Base-by-base conservation (phyloP, 2,113 vertebrate species). In the Malaclemys terrapin region DNA sequence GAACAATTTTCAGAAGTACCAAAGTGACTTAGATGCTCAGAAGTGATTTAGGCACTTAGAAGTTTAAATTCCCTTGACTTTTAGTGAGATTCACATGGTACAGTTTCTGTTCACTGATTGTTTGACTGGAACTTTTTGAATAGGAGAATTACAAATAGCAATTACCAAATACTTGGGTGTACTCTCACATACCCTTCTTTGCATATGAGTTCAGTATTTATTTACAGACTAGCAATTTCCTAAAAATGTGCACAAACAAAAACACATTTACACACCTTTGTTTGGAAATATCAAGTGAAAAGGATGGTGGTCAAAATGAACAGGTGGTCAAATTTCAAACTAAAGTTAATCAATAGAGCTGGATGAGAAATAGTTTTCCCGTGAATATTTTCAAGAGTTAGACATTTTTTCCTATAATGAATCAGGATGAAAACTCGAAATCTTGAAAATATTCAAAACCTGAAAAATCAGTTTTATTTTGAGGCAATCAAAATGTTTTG, bases 231-330 rank as follows among this genome's bases (percentile, higher is more conserved):
- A 29, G 12, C 49, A 62, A 45, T 85, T 25, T 27, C 17, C 57
- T 79, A 27, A 1, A 3, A 81, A 59, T 87, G 13, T 72, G 27
- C 45, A 54, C 0, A 3, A n/a, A 50, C 56, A 78, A 83, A 4
- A 0, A 1, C 0, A 0, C 27, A 54, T 45, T 38, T 56, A 17
- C 2, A 0, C 10, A 82, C 35, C 25, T 92, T 53, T 56, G 29
- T 49, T 89, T 65, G 79, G 56, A 83, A 85, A 8, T 1, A 0
- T 35, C 0, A 0, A 72, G 22, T 79, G 92, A 85, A 31, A 10
- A 54, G 11, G 11, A 4, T 29, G 3, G 0, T 0, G 0, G 49
- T 3, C 1, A 0, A 59, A 92, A 50, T 62, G 81, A 76, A 54
- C 11, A 47, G 27, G 50, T 9, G 6, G 2, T 81, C 76, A 65